Conservation (phyloP, 2,113 vertebrate species). For the Gadus chalcogrammus region DNA sequence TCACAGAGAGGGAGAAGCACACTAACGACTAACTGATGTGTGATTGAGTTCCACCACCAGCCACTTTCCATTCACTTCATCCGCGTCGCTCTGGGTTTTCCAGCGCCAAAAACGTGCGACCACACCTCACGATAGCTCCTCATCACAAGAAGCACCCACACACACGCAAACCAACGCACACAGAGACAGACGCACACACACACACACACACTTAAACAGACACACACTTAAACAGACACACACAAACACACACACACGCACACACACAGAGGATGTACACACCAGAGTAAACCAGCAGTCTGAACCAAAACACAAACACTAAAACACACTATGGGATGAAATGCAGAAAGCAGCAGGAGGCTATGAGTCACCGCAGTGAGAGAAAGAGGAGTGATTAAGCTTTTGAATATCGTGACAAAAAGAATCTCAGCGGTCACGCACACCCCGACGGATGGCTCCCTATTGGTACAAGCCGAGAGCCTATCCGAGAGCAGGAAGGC, state of each 20-base stretch:
- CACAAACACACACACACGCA: neutral
- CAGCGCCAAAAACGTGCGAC: no score
- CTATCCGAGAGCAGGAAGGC: slow-evolving; percentile 1
- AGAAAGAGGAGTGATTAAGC: slow-evolving; percentile 4
- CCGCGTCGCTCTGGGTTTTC: no score
- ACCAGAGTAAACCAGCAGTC: neutral
- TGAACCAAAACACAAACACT: no score
- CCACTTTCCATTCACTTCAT: no score
- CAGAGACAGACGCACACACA: no score
- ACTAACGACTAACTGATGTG: no score
- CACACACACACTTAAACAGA: no score
- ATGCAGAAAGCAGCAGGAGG: slow-evolving; percentile 8
- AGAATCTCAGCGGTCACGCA: slow-evolving; percentile 26
- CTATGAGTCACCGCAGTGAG: neutral
- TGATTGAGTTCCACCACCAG: no score
- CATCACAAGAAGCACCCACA: neutral
- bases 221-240: neutral
- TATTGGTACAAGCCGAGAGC: slow-evolving; percentile 8
- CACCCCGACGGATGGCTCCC: neutral
- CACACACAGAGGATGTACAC: neutral
- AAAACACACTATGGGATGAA: neutral
- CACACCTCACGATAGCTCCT: no score
- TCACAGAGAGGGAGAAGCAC: no score
- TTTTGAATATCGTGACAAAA: slow-evolving; percentile 18
- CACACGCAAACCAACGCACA: no score